These are phyloP conservation scores for Turdus rufiventris DNA, from an alignment of 2,113 vertebrate species.

Conservation along the genomic window DNA sequence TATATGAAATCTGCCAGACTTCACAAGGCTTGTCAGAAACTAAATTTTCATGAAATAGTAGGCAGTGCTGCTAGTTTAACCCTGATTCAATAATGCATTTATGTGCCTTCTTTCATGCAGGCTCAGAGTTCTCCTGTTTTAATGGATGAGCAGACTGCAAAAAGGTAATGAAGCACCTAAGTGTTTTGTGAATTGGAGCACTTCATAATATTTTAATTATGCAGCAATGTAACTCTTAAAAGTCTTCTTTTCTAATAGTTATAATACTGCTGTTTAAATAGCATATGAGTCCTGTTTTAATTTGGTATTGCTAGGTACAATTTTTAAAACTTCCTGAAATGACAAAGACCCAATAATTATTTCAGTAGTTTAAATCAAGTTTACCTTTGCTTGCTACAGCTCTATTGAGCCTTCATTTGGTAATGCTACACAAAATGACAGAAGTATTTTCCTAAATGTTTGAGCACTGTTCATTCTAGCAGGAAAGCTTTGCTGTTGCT, in stretches of 20 bases:
- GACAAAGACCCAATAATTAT: not conserved
- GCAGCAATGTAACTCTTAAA: not conserved
- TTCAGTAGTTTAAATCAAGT: not conserved
- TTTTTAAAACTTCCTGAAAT: not conserved
- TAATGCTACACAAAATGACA: rapidly evolving
- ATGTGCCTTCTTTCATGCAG: not conserved
- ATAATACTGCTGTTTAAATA: not conserved
- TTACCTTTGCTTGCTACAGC: not conserved
- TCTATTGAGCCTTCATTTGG: not conserved
- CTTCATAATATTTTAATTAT: not conserved
- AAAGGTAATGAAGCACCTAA: not conserved
- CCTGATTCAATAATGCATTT: not conserved
- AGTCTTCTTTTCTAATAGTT: not conserved
- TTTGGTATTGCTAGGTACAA: not conserved
- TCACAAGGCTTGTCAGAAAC: not conserved
- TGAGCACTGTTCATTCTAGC: not conserved
- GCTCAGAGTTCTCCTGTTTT: not conserved
- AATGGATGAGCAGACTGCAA: not conserved
- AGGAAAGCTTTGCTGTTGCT: not conserved
- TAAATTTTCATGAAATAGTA: not conserved
- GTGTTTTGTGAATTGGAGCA: not conserved
- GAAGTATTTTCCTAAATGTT: not conserved
- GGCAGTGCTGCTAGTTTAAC: not conserved
- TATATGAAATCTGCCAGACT: not conserved
- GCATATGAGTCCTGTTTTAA: not conserved